These are phyloP conservation scores for Corythornis leucogaster DNA, from an alignment of 2,797 vertebrate species.

Conservation along the genomic window DNA sequence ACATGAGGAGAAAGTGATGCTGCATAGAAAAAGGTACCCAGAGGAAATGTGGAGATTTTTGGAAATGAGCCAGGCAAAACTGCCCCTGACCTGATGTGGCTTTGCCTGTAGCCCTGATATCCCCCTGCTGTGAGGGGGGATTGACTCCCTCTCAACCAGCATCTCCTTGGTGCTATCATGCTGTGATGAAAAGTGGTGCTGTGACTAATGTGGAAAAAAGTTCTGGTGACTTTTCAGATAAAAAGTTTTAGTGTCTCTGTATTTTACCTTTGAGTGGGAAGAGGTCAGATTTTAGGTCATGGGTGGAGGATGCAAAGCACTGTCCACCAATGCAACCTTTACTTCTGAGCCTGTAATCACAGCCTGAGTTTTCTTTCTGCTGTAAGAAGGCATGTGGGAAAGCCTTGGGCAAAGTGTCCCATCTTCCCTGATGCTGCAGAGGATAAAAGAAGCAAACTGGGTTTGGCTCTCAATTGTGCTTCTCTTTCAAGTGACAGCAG, in stretches of 20 bases:
- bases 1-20: not conserved
- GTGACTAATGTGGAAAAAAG: not conserved
- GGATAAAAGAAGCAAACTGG: not conserved
- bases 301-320: not conserved
- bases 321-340: not conserved
- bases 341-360: not conserved
- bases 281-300: not conserved
- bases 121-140: not conserved
- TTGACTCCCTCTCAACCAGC: not conserved
- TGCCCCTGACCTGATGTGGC: not conserved
- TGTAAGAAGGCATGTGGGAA: not conserved
- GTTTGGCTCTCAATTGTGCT: not conserved
- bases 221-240: not conserved
- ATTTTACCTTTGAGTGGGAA: not conserved
- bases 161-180: not conserved
- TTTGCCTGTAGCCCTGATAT: not conserved
- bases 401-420: not conserved
- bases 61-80: not conserved
- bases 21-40: not conserved
- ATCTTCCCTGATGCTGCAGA: not conserved
- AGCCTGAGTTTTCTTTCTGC: not conserved
- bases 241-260: not conserved
- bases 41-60: not conserved
- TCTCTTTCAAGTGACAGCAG: not conserved
- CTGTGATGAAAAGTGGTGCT: fast-evolving